These are phyloP conservation scores for Nicator chloris DNA, from an alignment of 2,113 vertebrate genomes.

Conservation along the genomic window DNA sequence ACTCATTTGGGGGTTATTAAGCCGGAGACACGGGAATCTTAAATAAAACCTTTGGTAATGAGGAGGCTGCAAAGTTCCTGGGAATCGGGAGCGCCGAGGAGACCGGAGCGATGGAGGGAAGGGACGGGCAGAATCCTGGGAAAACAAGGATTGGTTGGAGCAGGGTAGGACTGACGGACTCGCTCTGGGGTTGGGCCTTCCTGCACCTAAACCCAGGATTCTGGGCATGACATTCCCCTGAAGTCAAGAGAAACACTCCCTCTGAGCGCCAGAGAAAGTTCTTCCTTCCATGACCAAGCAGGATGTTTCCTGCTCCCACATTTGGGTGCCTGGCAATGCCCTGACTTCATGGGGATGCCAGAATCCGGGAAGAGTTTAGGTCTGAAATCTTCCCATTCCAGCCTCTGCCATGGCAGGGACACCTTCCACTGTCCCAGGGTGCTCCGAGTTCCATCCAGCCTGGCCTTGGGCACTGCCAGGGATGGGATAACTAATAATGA, in stretches of 20 bases:
- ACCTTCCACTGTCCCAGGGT: neutral
- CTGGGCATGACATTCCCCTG: accelerated
- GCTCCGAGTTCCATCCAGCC: neutral
- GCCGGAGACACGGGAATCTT: conserved; percentile 70
- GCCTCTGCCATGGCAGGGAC: neutral
- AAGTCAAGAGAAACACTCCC: neutral
- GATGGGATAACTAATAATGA: neutral
- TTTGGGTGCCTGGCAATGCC: neutral
- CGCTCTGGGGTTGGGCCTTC: neutral
- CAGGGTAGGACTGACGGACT: neutral
- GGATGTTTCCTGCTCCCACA: neutral
- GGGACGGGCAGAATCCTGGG: neutral
- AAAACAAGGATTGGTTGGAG: no score
- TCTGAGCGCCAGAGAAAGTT: neutral
- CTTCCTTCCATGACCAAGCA: neutral
- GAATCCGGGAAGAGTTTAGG: neutral
- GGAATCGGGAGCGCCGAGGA: neutral
- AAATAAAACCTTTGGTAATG: conserved; percentile 65
- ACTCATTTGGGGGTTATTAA: conserved; percentile 77
- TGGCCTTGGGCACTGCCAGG: neutral
- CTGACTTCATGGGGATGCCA: neutral
- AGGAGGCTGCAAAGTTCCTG: conserved; percentile 59
- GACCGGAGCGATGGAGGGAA: accelerated
- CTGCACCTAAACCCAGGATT: neutral
- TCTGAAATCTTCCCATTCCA: neutral